phyloP scores from a whole-genome alignment of 2,113 vertebrate genomes.

The Anthoscopus minutus region DNA sequence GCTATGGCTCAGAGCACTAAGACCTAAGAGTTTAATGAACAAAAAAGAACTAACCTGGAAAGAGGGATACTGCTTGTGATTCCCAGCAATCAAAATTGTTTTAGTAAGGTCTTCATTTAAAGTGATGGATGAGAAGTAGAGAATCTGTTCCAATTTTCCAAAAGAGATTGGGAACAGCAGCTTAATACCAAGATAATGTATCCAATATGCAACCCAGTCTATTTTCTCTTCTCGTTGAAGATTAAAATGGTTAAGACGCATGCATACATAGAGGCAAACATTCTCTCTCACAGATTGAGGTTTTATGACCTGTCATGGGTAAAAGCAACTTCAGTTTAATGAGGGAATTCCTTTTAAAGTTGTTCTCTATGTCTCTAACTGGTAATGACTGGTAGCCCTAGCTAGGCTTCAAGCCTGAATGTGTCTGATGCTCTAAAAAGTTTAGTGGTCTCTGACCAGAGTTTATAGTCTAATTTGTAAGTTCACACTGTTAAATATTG shows the following conservation, averaged over 20 bases:
- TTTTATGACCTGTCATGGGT: constrained; percentile 46
- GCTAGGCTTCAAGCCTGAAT: neutral
- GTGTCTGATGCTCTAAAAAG: neutral
- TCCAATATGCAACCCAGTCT: constrained; percentile 41
- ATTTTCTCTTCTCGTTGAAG: constrained; percentile 49
- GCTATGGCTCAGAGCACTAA: neutral
- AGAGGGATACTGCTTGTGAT: constrained; percentile 26
- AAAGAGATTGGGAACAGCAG: constrained; percentile 62
- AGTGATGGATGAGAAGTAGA: constrained; percentile 39
- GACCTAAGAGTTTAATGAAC: constrained; percentile 39
- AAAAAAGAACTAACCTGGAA: constrained; percentile 35
- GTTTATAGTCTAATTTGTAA: constrained; percentile 3
- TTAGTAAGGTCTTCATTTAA: constrained; percentile 49
- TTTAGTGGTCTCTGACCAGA: neutral
- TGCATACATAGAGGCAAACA: neutral
- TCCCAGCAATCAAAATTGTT: constrained; percentile 46
- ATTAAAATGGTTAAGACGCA: constrained; percentile 22
- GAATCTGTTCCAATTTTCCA: constrained; percentile 57
- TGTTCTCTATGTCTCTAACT: constrained; percentile 1
- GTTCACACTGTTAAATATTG: neutral
- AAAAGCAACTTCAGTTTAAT: constrained; percentile 47
- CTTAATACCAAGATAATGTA: constrained; percentile 55
- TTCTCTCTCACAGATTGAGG: neutral
- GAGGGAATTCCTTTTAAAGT: constrained; percentile 42
- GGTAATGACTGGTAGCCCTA: neutral